Conservation (phyloP, 2,797 vertebrate genomes). For the Borostomias antarcticus region DNA sequence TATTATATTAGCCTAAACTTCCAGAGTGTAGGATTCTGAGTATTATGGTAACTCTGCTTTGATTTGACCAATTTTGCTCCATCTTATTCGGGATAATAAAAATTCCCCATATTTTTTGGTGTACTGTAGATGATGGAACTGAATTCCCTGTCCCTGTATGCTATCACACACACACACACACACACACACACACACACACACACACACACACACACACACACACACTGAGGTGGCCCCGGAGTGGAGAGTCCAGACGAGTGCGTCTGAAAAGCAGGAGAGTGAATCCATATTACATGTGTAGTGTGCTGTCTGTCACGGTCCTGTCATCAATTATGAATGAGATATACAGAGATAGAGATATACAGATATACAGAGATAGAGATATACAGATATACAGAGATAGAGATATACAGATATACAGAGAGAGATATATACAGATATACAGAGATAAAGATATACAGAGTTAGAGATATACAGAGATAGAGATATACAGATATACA, state of each 20-base stretch:
- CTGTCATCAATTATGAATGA: constrained; percentile 97
- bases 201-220: constrained; percentile 33
- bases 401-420: constrained; percentile 91
- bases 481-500: no score
- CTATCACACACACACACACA: constrained; percentile 35
- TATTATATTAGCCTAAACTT: no score
- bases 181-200: constrained; percentile 1
- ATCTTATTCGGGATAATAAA: no score
- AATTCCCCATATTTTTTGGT: no score
- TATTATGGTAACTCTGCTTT: no score
- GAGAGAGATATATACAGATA: constrained; percentile 89
- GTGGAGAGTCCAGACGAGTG: constrained; percentile 62
- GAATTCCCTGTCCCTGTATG: no score
- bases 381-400: no score
- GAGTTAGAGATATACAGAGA: constrained; percentile 89
- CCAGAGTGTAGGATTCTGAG: no score
- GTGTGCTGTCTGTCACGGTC: constrained; percentile 84
- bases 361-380: constrained; percentile 88
- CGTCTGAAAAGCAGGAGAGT: constrained; percentile 78
- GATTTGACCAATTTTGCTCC: no score
- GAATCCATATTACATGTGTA: constrained; percentile 91
- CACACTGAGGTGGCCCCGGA: constrained; percentile 59
- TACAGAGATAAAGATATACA: no score
- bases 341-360: constrained; percentile 90
- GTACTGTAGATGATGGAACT: no score